Conservation (phyloP, 2,888 invertebrate genomes). For the Dasysyrphus tricinctus region DNA sequence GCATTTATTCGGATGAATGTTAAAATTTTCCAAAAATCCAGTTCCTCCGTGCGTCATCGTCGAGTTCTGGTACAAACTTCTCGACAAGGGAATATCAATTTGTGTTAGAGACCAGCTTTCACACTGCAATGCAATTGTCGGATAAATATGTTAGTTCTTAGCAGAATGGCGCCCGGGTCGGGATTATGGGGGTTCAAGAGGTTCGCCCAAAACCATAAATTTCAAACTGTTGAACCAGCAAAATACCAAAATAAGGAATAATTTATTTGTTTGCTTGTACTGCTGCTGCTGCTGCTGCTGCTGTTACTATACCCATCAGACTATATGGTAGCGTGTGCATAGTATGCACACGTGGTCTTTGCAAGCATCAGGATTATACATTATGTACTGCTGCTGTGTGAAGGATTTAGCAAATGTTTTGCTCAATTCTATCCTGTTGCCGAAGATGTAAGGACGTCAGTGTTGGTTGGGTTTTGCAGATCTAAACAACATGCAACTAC, state of each 20-base stretch:
- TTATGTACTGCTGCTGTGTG: constrained; percentile 25
- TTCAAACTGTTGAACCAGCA: constrained; percentile 71
- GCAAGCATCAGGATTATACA: not conserved
- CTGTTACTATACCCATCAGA: not conserved
- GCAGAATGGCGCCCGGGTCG: constrained; percentile 31
- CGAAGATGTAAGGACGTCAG: constrained; percentile 49
- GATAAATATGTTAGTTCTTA: constrained; percentile 68
- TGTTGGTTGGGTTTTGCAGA: not conserved
- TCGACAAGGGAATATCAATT: constrained; percentile 57
- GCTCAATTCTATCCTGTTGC: constrained; percentile 62
- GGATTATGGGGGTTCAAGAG: constrained; percentile 6
- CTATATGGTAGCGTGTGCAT: not conserved
- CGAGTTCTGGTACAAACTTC: not conserved
- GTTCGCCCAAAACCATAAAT: constrained; percentile 63
- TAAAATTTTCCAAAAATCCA: constrained; percentile 41
- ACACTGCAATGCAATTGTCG: constrained; percentile 60
- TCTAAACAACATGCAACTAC: constrained; percentile 9
- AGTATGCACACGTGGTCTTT: constrained; percentile 18
- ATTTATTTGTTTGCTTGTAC: constrained; percentile 70
- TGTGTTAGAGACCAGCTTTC: constrained; percentile 53
- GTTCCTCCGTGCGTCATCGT: constrained; percentile 8
- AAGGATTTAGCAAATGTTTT: constrained; percentile 65
- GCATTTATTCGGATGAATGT: constrained; percentile 39
- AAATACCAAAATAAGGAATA: constrained; percentile 74
- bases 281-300: not conserved